Percentiles rank a stretch among this genome's conserved stretches.
These are phyloP conservation scores for Hormaphis cornu DNA, from an alignment of 1,140 invertebrate species.

Conservation along the genomic window DNA sequence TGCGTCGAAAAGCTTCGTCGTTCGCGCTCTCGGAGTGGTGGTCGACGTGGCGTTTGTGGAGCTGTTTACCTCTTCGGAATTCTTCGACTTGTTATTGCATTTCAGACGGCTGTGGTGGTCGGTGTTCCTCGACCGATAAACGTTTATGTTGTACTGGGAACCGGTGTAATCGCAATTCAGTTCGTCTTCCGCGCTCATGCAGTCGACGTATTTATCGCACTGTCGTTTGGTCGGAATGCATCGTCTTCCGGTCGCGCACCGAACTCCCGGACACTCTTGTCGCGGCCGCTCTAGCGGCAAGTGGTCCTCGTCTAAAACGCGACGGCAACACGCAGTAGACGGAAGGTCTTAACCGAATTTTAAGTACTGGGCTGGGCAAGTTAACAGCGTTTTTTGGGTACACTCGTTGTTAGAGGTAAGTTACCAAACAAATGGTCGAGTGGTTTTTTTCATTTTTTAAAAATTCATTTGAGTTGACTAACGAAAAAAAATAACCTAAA, in stretches of 20 bases:
- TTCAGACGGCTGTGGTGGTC: slow-evolving; percentile 2
- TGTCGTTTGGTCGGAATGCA: slow-evolving; percentile 55
- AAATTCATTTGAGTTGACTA: too few species aligned
- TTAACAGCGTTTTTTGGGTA: too few species aligned
- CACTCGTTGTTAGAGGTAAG: too few species aligned
- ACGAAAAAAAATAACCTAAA: too few species aligned
- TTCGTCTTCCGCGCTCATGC: slow-evolving; percentile 67
- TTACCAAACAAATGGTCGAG: too few species aligned
- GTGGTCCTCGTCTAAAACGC: slow-evolving; percentile 44
- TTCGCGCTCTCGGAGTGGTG: neutral
- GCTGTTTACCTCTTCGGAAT: neutral
- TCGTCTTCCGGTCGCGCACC: slow-evolving; percentile 50
- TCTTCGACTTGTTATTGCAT: neutral
- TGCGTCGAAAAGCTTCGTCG: too few species aligned
- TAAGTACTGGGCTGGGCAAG: too few species aligned
- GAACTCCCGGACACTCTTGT: slow-evolving; percentile 57
- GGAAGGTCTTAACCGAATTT: too few species aligned
- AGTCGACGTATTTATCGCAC: slow-evolving; percentile 64
- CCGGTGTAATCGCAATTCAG: slow-evolving; percentile 45
- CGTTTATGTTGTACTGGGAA: neutral
- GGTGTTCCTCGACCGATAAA: neutral
- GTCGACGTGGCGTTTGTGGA: neutral
- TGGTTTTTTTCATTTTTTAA: too few species aligned
- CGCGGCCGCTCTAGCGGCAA: slow-evolving; percentile 47
- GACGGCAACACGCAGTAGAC: too few species aligned